These are phyloP conservation scores for Tenodera sinensis DNA, from an alignment of 2,888 invertebrate genomes.

Conservation along the genomic window DNA sequence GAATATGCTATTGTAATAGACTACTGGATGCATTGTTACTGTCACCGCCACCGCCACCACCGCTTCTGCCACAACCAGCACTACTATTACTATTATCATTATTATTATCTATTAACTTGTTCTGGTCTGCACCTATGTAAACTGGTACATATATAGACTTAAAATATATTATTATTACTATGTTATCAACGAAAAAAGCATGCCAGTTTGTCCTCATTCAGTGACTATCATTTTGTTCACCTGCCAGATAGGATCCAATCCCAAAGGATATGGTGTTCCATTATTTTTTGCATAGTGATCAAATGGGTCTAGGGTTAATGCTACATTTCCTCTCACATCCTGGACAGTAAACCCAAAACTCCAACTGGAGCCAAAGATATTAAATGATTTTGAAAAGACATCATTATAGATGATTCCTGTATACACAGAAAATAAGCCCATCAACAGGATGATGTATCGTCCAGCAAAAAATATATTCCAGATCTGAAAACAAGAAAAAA, in stretches of 20 bases:
- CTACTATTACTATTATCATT: no score
- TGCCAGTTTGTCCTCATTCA: no score
- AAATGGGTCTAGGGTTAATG: constrained; percentile 50
- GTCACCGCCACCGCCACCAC: no score
- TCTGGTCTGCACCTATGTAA: no score
- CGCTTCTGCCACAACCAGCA: no score
- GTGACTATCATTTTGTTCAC: no score
- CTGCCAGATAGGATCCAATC: constrained; percentile 72
- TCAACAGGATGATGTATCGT: constrained; percentile 72
- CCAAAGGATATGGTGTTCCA: constrained; percentile 62
- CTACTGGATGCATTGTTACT: no score
- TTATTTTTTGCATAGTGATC: constrained; percentile 27
- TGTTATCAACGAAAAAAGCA: no score
- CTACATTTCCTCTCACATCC: constrained; percentile 41
- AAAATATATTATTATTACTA: no score
- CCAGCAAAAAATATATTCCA: constrained; percentile 73
- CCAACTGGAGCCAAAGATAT: constrained; percentile 70
- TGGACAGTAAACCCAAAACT: constrained; percentile 43
- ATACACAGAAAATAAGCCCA: constrained; percentile 76
- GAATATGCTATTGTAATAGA: no score
- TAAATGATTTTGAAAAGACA: constrained; percentile 70
- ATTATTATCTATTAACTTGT: no score
- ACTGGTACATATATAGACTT: no score
- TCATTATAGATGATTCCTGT: constrained; percentile 78
- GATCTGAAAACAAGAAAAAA: constrained; percentile 50